phyloP scores from a whole-genome alignment of 2,797 vertebrate genomes.

The Lepidocolaptes lacrymiger region DNA sequence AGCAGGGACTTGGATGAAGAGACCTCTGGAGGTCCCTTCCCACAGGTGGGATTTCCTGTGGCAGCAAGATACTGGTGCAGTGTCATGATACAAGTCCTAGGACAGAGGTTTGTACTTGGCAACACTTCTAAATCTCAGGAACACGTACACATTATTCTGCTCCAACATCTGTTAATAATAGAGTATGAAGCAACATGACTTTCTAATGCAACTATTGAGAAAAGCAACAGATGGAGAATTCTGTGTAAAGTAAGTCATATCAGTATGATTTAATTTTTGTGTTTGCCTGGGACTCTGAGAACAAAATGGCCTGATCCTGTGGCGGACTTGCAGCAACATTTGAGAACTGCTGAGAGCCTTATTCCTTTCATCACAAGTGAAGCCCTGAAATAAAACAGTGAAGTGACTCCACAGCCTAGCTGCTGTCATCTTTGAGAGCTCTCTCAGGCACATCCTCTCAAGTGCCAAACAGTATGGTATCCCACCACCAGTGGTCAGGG shows the following conservation, averaged over 20 bases:
- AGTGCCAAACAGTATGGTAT: neutral
- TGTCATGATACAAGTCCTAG: neutral
- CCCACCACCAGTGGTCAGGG: neutral
- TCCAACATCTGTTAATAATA: conserved; percentile 41
- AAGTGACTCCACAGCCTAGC: neutral
- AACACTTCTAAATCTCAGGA: neutral
- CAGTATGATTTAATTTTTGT: neutral
- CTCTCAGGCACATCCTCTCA: neutral
- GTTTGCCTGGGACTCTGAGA: neutral
- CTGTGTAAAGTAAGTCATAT: conserved; percentile 17
- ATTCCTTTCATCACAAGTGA: neutral
- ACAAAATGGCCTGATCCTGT: neutral
- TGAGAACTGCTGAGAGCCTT: neutral
- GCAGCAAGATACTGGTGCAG: neutral
- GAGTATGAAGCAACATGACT: neutral
- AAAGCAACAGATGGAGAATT: conserved; percentile 28
- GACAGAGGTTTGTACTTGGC: neutral
- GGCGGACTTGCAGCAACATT: neutral
- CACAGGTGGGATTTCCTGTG: neutral
- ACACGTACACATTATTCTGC: neutral
- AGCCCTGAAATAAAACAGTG: neutral
- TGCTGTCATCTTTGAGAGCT: neutral
- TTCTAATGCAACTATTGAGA: neutral
- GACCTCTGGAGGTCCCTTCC: neutral
- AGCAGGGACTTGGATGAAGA: neutral